Evolutionary conservation across 2,888 invertebrate species (phyloP).

Genomic region (Meandrusa payeni): DNA sequence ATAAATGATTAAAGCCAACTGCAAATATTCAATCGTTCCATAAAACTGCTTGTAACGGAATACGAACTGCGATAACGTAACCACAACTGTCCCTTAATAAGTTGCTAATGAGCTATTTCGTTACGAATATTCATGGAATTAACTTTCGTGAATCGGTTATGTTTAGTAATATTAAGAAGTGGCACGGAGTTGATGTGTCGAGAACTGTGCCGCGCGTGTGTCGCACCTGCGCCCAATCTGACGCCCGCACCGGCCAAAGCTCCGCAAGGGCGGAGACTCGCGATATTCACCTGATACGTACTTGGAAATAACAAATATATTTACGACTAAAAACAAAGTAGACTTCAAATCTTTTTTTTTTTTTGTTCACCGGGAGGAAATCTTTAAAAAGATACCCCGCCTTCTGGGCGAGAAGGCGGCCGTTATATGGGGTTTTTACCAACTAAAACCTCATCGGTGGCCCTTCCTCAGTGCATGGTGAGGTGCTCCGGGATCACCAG

Average conservation of each 20-base stretch:
- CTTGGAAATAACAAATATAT: conserved; percentile 25
- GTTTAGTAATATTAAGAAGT: conserved; percentile 22
- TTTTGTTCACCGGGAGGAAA: too few species aligned
- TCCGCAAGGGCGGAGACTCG: conserved; percentile 25
- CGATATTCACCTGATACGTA: conserved; percentile 30
- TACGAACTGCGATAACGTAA: conserved; percentile 15
- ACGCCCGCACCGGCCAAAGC: conserved; percentile 28
- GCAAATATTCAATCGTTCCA: conserved; percentile 8
- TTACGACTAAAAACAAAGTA: too few species aligned
- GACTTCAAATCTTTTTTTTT: too few species aligned
- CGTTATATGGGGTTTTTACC: too few species aligned
- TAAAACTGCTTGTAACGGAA: conserved; percentile 20
- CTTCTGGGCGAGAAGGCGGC: too few species aligned
- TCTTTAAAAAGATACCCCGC: too few species aligned
- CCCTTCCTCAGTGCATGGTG: too few species aligned
- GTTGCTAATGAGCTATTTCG: conserved; percentile 23
- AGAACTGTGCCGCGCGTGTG: conserved; percentile 30
- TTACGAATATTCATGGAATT: conserved; percentile 23
- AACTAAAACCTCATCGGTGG: too few species aligned
- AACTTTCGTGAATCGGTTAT: conserved; percentile 24
- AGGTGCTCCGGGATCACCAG: too few species aligned
- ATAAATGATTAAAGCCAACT: conserved; percentile 6
- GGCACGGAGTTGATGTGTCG: conserved; percentile 20
- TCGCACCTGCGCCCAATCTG: conserved; percentile 38
- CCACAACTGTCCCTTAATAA: conserved; percentile 21